A percentile compares a stretch with the other conserved stretches of the same genome.
Evolutionary conservation across 2,888 invertebrate species (phyloP).

Genomic region (Daptonema setosum): DNA sequence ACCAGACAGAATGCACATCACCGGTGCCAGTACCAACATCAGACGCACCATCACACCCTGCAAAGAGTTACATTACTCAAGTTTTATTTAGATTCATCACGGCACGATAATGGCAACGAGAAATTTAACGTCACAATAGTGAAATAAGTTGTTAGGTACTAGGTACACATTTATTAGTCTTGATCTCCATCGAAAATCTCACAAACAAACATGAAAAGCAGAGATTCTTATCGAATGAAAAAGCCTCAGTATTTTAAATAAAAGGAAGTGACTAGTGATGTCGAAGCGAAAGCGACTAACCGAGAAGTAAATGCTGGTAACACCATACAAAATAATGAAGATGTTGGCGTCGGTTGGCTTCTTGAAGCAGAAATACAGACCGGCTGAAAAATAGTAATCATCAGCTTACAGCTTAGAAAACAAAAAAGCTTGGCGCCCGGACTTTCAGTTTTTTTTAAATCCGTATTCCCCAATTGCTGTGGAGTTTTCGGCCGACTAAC

Average conservation of each 20-base stretch:
- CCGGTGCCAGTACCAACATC: slow-evolving; percentile 88
- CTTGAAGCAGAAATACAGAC: slow-evolving; percentile 85
- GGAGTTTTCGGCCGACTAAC: too few relatives aligned
- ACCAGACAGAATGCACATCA: slow-evolving; percentile 79
- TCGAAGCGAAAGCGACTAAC: slow-evolving; percentile 34
- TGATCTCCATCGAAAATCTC: too few relatives aligned
- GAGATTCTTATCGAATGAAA: too few relatives aligned
- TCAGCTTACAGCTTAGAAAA: slow-evolving; percentile 5
- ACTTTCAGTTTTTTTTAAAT: background rate
- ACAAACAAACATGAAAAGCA: too few relatives aligned
- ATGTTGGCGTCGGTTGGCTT: slow-evolving; percentile 82
- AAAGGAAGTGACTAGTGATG: too few relatives aligned
- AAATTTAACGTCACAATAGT: too few relatives aligned
- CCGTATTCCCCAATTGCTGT: background rate
- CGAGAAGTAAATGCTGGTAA: slow-evolving; percentile 92
- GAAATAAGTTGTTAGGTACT: too few relatives aligned
- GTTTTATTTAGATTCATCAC: background rate
- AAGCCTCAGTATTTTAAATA: too few relatives aligned
- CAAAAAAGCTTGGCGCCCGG: background rate
- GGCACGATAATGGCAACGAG: too few relatives aligned
- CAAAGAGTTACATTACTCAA: slow-evolving; percentile 9
- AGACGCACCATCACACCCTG: slow-evolving; percentile 96
- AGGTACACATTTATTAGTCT: too few relatives aligned
- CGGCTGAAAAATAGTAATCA: slow-evolving; percentile 41
- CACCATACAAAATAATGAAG: slow-evolving; percentile 85